Evolutionary conservation across 1,140 invertebrate species (phyloP).

Genomic region (Bicyclus anynana): DNA sequence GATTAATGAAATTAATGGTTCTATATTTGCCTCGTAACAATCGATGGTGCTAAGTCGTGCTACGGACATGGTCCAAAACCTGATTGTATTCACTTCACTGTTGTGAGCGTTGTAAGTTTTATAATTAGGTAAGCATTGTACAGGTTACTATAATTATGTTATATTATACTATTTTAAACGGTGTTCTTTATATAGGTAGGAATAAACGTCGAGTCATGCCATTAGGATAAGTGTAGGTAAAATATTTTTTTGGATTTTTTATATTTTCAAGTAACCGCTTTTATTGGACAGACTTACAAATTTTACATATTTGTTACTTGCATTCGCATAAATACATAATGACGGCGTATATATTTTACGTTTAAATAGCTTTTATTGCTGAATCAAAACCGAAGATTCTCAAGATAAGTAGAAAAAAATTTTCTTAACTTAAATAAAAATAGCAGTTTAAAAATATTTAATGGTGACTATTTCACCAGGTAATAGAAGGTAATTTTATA

Average conservation of each 20-base stretch:
- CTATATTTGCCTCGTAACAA: slow-evolving; percentile 39
- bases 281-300: too few species aligned
- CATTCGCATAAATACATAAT: too few species aligned
- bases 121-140: slow-evolving; percentile 51
- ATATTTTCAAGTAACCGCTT: too few species aligned
- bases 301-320: too few species aligned
- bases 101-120: slow-evolving; percentile 48
- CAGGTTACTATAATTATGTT: slow-evolving; percentile 40
- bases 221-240: slow-evolving; percentile 61
- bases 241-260: neutral
- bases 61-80: slow-evolving; percentile 43
- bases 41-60: slow-evolving; percentile 68
- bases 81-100: slow-evolving; percentile 48
- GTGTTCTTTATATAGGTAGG: slow-evolving; percentile 40
- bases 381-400: too few species aligned
- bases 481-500: too few species aligned
- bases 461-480: too few species aligned
- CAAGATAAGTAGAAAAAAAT: too few species aligned
- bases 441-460: too few species aligned
- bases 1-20: slow-evolving; percentile 29
- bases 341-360: too few species aligned
- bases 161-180: slow-evolving; percentile 25
- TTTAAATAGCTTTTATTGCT: too few species aligned
- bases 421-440: too few species aligned
- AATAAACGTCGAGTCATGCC: slow-evolving; percentile 70